These are phyloP conservation scores for Elanus axillaris DNA, from an alignment of 2,113 vertebrate genomes.

Conservation along the genomic window DNA sequence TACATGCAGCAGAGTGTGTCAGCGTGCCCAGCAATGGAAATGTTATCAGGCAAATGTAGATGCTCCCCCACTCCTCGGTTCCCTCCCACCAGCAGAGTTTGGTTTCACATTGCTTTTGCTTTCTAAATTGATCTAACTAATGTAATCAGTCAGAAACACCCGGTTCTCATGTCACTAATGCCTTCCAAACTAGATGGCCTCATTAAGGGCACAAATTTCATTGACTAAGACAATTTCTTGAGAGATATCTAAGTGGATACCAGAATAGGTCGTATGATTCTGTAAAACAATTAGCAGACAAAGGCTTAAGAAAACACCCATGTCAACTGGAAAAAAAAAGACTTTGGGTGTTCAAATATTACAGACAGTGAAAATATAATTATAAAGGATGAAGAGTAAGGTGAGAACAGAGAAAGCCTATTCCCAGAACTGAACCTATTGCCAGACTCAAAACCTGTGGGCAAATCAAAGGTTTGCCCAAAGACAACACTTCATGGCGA, in stretches of 20 bases:
- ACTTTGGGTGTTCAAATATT: not conserved
- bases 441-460: not conserved
- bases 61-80: not conserved
- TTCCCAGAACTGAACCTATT: not conserved
- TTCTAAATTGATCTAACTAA: conserved; percentile 1
- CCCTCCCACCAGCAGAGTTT: not conserved
- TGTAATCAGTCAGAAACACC: not conserved
- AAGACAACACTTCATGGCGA: not conserved
- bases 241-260: not conserved
- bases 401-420: not conserved
- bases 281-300: not conserved
- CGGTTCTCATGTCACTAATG: not conserved
- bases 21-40: not conserved
- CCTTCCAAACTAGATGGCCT: not conserved
- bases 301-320: not conserved
- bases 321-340: not conserved
- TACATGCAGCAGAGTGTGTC: not conserved
- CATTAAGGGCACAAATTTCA: not conserved
- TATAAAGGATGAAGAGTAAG: not conserved
- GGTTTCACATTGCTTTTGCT: not conserved
- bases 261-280: not conserved
- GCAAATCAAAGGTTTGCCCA: not conserved
- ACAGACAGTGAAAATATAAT: not conserved
- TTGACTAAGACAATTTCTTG: not conserved
- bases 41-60: not conserved